A percentile compares a stretch with the other conserved stretches of the same genome.
These are phyloP conservation scores for Physella acuta DNA, from an alignment of 1,140 invertebrate species.

Conservation along the genomic window DNA sequence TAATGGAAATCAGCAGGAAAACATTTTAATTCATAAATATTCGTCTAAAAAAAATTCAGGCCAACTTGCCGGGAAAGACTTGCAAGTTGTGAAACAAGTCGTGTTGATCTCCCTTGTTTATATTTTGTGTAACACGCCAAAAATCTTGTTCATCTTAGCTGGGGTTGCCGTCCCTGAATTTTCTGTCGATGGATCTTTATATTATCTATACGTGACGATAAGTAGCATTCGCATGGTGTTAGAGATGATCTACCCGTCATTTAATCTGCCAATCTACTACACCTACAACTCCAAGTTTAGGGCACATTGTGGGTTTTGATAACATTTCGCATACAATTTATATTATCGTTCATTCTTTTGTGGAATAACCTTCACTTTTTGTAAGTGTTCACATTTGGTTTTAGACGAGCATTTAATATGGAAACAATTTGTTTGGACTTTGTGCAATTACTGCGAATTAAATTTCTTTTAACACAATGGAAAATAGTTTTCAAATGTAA, in stretches of 20 bases:
- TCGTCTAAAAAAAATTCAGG: background rate
- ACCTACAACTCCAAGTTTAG: constrained; percentile 7
- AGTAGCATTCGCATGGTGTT: background rate
- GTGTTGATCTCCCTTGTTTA: constrained; percentile 1
- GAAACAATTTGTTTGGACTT: no score
- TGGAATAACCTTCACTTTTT: no score
- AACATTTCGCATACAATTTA: no score
- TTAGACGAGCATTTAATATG: no score
- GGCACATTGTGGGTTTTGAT: no score
- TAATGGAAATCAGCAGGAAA: no score
- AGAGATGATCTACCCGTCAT: background rate
- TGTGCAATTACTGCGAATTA: no score
- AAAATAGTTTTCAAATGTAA: no score
- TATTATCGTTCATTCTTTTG: no score
- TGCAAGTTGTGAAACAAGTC: constrained; percentile 9
- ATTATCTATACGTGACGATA: background rate
- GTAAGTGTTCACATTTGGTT: no score
- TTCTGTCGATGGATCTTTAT: background rate
- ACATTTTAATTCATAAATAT: no score
- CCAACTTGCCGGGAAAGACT: background rate
- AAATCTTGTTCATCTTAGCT: constrained; percentile 2
- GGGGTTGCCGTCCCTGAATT: background rate
- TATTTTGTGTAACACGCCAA: constrained; percentile 5
- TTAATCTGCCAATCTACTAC: constrained; percentile 7
- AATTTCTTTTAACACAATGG: no score